Conservation (phyloP, 2,797 vertebrate genomes). For the Anguilla obscura region DNA sequence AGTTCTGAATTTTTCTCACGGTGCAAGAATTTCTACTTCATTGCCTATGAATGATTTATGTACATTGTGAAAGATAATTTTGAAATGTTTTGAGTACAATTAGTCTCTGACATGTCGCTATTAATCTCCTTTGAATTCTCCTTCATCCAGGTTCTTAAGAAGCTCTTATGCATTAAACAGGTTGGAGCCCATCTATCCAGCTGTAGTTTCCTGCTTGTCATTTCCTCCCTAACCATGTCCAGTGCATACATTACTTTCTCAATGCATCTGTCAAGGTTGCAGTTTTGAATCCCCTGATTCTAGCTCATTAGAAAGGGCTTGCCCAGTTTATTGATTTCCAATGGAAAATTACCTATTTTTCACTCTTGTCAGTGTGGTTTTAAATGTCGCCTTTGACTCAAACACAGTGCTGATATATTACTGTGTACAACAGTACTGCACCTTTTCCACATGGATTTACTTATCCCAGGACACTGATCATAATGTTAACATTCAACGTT, state of each 20-base stretch:
- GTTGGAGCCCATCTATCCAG: not conserved
- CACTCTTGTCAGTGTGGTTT: conserved; percentile 27
- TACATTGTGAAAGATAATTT: conserved; percentile 20
- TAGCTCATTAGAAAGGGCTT: not conserved
- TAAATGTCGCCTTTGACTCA: conserved; percentile 53
- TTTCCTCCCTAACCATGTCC: not conserved
- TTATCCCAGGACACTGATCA: not conserved
- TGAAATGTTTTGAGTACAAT: conserved; percentile 4
- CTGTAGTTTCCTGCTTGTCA: too few species aligned
- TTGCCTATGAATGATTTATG: conserved; percentile 18
- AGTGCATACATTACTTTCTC: not conserved
- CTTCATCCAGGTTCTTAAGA: not conserved
- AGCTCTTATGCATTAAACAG: not conserved
- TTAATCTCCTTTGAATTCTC: not conserved
- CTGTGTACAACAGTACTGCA: not conserved
- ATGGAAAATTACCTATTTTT: not conserved
- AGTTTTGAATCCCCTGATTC: not conserved
- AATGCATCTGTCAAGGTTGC: not conserved
- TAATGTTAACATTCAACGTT: not conserved
- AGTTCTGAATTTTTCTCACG: not conserved
- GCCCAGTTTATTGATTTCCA: not conserved
- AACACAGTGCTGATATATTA: conserved; percentile 50
- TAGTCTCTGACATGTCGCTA: not conserved
- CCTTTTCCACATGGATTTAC: not conserved
- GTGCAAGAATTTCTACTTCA: not conserved